Conservation (phyloP, 2,113 vertebrate genomes). For the zebrafish (Danio rerio) region GRCz12tu NC_133182.1:25795001-25795500, state of each 20-base stretch:
- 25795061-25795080: background rate
- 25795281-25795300: conserved; percentile 51
- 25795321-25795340: conserved; percentile 43
- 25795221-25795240: conserved; percentile 60
- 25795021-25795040: no score
- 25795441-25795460: conserved; percentile 2
- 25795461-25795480: conserved; percentile 5
- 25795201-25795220: conserved; percentile 62
- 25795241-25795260: conserved; percentile 46
- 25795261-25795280: conserved; percentile 52
- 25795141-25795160: conserved; percentile 43
- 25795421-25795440: background rate
- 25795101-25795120: conserved; percentile 5
- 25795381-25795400: background rate
- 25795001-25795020: no score
- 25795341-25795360: background rate
- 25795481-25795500: background rate
- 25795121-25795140: conserved; percentile 29
- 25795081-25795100: background rate
- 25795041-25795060: background rate
- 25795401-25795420: background rate
- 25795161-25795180: conserved; percentile 37
- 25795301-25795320: conserved; percentile 44
- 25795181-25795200: conserved; percentile 59
- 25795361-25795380: background rate